A percentile compares a stretch with the other conserved stretches of the same genome.
phyloP scores from a whole-genome alignment of 1,140 invertebrate species.

The Drosophila suzukii region DNA sequence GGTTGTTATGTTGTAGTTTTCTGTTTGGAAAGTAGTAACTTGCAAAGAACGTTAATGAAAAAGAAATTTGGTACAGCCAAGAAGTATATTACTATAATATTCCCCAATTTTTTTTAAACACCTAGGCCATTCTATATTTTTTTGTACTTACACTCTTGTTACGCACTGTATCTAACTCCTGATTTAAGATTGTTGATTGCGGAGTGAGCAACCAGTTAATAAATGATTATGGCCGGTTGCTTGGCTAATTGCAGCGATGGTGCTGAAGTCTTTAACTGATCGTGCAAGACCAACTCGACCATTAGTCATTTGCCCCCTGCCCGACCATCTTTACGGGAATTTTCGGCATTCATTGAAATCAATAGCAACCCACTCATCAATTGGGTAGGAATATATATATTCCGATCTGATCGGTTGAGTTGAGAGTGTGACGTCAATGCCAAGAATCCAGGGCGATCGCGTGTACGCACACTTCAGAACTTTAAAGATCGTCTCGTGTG shows the following conservation, averaged over 20 bases:
- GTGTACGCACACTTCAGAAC: conserved; percentile 35
- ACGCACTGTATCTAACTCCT: conserved; percentile 4
- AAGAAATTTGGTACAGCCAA: background rate
- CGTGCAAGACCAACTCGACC: conserved; percentile 20
- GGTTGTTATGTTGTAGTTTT: background rate
- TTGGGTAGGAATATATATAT: conserved; percentile 5
- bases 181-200: background rate
- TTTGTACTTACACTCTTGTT: background rate
- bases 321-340: conserved; percentile 13
- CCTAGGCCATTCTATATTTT: no score
- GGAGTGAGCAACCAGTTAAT: conserved; percentile 32
- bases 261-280: conserved; percentile 50
- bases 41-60: background rate
- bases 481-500: conserved; percentile 2
- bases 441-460: conserved; percentile 64
- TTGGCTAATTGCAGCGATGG: conserved; percentile 51
- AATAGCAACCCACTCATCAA: conserved; percentile 33
- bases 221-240: conserved; percentile 51
- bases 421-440: conserved; percentile 70
- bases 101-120: no score
- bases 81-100: no score
- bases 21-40: background rate
- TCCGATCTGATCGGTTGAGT: conserved; percentile 32
- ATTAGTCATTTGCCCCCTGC: conserved; percentile 33
- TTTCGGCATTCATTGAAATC: conserved; percentile 37